Base-by-base conservation (phyloP, 2,888 invertebrate genomes). In the Eupelmus urozonus region DNA sequence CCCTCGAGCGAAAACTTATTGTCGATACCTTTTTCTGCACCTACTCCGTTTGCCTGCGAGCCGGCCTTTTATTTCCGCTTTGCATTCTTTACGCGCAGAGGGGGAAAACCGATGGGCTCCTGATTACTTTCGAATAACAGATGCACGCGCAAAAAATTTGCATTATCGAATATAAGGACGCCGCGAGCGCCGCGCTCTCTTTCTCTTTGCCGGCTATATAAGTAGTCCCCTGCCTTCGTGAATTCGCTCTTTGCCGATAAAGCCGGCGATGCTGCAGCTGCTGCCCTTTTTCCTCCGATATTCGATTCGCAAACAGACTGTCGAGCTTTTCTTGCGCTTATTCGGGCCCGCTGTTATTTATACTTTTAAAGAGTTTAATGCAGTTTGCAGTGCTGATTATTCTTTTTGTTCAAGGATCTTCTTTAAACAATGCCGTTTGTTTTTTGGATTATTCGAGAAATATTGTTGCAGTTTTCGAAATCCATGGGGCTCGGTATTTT, bases 111-210 rank as follows among this genome's bases (percentile, higher is more conserved):
- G 76, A 70, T 75, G 55, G 72, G 34, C 76, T 67, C 66, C 60
- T 70, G 78, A 73, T 76, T 74, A 78, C 70, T 78, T 66, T 74
- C 71, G 63, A 53, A 49, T 45, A 57, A 60, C 51, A 70, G 51
- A 27, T 23, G 51, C 63, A 25, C n/a, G 60, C 11, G 53, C 72
- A 49, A 45, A 53, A 78, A 73, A 66, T 75, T 78, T 79, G 65
- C 76, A 76, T 76, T 73, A 66, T 81, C 74, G 76, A 73, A 51
- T 72, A 63, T n/a, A 71, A 55, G 63, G 65, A 53, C 45, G 34
- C 51, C 2, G 57, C 27, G 16, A 25, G 51, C n/a, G n/a, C n/a
- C n/a, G n/a, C n/a, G n/a, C n/a, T n/a, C n/a, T n/a, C n/a, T 23
- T 42, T 49, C n/a, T 60, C 25, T 29, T 45, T 55, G 34, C 25